Base-by-base conservation (phyloP, 2,113 vertebrate genomes). In the Hypomesus transpacificus region DNA sequence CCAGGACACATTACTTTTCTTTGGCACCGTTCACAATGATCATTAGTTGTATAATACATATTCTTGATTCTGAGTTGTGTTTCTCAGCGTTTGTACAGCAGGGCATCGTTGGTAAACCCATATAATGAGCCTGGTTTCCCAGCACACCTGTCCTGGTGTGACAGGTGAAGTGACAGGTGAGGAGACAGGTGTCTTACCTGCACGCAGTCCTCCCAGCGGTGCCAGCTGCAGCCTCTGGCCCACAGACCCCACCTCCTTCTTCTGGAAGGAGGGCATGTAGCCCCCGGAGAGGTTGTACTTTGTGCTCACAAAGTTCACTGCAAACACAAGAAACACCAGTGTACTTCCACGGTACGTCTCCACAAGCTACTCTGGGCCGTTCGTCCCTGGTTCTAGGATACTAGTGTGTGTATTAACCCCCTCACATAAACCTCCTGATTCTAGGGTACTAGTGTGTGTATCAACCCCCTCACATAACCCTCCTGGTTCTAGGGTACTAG, bases 151-250 rank as follows among this genome's bases (percentile, higher is more conserved):
- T 39, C 7, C 17, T n/a, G 1, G 2, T 34, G 31, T 34, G 31
- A 34, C 31, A 34, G 31, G 31, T 9, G 61, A 53, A 46, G 31
- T 34, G 31, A 34, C 31, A 34, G 31, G 31, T 9, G 61, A 53
- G 53, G 13, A 31, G 16, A 34, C 63, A 57, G 4, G 52, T 31
- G 62, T 11, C 93, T 87, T 91, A 99, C 96, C 94, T 58, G 93
- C 75, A 64, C 92, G 77, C 31, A 92, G 81, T 6, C 90, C 82
- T 60, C 87, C 91, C 28, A 96, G 78, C 52, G 95, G 93, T 17
- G 94, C 94, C 0, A 97, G 91, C 59, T 98, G 96, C 86, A 97
- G 94, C 82, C 95, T 92, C 77, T 98, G 97, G 70, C 95, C 96
- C 69, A 95, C 91, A 22, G 96, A 95, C 64, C 94, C 95, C 78